Percentiles rank a stretch among this genome's conserved stretches.
These are phyloP conservation scores for Strigamia crassipes DNA, from an alignment of 2,888 invertebrate species.

Conservation along the genomic window DNA sequence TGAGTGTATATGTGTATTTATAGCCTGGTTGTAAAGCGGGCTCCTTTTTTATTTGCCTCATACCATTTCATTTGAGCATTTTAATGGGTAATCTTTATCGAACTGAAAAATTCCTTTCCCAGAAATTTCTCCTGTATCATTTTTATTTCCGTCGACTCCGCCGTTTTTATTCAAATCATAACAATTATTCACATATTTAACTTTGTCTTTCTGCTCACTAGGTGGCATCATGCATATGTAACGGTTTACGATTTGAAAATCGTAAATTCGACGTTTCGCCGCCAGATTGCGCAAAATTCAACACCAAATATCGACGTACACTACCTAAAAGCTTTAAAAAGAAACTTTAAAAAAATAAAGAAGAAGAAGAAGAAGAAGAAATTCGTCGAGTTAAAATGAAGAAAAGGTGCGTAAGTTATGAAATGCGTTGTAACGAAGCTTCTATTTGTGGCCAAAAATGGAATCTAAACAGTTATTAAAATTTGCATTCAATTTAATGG, in stretches of 20 bases:
- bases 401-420: too few relatives aligned
- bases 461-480: constrained; percentile 43
- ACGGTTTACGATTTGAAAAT: too few relatives aligned
- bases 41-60: neutral
- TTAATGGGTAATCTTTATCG: neutral
- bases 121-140: neutral
- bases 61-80: constrained; percentile 16
- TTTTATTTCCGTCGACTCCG: neutral
- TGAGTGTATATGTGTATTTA: constrained; percentile 21
- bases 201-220: neutral
- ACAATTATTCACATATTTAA: neutral
- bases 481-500: constrained; percentile 41
- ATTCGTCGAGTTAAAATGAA: too few relatives aligned
- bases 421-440: neutral
- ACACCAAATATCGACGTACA: too few relatives aligned
- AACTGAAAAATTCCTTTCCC: neutral
- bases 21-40: neutral
- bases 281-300: too few relatives aligned
- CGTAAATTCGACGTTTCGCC: too few relatives aligned
- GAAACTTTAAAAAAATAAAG: too few relatives aligned
- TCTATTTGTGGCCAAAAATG: neutral
- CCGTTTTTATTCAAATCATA: neutral
- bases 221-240: neutral
- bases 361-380: too few relatives aligned
- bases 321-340: too few relatives aligned